These are phyloP conservation scores for Dryadula phaetusa DNA, from an alignment of 2,888 invertebrate genomes.

Conservation along the genomic window DNA sequence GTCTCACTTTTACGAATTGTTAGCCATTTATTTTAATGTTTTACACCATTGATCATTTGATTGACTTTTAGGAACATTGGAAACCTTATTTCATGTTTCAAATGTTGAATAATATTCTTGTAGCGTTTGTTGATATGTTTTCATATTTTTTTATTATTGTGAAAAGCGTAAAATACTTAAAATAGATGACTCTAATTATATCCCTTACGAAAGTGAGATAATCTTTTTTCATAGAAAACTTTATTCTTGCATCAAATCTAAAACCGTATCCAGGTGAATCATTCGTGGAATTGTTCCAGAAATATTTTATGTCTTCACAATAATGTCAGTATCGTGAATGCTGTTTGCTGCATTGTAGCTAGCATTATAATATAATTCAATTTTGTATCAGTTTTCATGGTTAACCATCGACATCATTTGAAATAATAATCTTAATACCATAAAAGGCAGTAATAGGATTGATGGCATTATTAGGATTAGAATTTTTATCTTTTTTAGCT, in stretches of 20 bases:
- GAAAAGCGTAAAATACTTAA: no score
- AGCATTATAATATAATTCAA: background rate
- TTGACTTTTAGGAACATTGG: background rate
- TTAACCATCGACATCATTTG: no score
- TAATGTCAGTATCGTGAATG: background rate
- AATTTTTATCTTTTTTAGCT: no score
- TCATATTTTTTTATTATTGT: conserved; percentile 12
- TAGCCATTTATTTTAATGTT: background rate
- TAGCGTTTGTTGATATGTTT: background rate
- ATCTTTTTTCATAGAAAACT: conserved; percentile 53
- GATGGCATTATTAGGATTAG: no score
- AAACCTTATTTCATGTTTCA: background rate
- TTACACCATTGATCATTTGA: background rate
- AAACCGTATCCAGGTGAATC: conserved; percentile 74
- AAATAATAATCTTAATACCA: no score
- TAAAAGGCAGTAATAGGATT: no score
- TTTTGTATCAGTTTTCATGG: background rate
- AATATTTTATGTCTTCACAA: conserved; percentile 5
- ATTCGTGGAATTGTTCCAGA: conserved; percentile 57
- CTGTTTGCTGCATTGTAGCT: background rate
- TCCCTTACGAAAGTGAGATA: conserved; percentile 48
- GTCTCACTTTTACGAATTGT: no score
- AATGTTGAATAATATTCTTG: no score
- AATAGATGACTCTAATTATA: conserved; percentile 53
- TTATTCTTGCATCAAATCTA: conserved; percentile 73